These are phyloP conservation scores for Colostygia pectinataria DNA, from an alignment of 2,888 invertebrate genomes.

Conservation along the genomic window DNA sequence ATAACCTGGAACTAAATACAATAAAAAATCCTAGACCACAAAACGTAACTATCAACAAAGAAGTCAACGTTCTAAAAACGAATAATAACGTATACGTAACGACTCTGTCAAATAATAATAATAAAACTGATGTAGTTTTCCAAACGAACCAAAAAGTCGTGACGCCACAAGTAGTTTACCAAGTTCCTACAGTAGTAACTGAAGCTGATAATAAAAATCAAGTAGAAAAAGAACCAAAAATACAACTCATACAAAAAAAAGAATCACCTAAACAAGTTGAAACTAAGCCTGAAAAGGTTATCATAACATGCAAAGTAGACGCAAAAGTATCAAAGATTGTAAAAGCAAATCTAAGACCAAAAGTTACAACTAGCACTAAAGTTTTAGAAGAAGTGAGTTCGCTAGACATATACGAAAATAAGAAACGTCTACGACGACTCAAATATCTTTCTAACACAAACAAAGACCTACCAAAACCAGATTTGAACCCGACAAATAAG, in stretches of 20 bases:
- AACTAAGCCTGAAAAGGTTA: slow-evolving; percentile 62
- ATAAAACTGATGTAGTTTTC: slow-evolving; percentile 54
- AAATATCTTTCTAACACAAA: slow-evolving; percentile 61
- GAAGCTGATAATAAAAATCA: slow-evolving; percentile 57
- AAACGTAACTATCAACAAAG: slow-evolving; percentile 46
- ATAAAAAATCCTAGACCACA: slow-evolving; percentile 43
- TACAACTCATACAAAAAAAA: slow-evolving; percentile 44
- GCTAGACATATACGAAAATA: slow-evolving; percentile 81
- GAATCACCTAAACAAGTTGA: slow-evolving; percentile 55
- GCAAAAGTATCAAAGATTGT: slow-evolving; percentile 67
- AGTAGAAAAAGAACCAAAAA: slow-evolving; percentile 50
- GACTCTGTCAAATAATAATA: slow-evolving; percentile 53
- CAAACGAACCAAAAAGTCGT: slow-evolving; percentile 62
- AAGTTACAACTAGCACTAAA: slow-evolving; percentile 41
- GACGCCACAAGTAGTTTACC: slow-evolving; percentile 70
- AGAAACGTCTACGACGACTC: slow-evolving; percentile 69
- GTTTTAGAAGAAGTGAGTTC: slow-evolving; percentile 65
- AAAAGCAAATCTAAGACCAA: slow-evolving; percentile 63
- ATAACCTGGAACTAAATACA: slow-evolving; percentile 31
- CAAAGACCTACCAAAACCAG: slow-evolving; percentile 48
- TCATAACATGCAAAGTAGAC: slow-evolving; percentile 69
- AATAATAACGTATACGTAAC: slow-evolving; percentile 61
- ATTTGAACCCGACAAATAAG: slow-evolving; percentile 41
- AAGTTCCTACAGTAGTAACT: slow-evolving; percentile 64
- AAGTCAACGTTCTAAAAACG: slow-evolving; percentile 61